Percentiles rank a stretch among this genome's conserved stretches.
These are phyloP conservation scores for Hyles vespertilio DNA, from an alignment of 1,140 invertebrate genomes.

Conservation along the genomic window DNA sequence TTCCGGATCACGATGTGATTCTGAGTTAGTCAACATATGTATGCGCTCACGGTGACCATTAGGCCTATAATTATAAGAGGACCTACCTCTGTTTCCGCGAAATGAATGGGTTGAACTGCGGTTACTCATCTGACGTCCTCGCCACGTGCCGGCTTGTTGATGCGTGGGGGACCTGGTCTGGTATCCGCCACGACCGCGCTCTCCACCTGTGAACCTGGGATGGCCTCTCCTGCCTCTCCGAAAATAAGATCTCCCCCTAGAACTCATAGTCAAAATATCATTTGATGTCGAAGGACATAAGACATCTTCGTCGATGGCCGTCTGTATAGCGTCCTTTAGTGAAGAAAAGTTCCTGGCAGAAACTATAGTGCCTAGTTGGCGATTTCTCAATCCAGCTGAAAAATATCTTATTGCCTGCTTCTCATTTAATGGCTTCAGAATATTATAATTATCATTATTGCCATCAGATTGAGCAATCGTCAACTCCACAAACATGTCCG, in stretches of 20 bases:
- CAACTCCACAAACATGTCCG: background rate
- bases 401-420: slow-evolving; percentile 16
- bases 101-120: background rate
- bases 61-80: background rate
- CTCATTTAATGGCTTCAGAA: slow-evolving; percentile 14
- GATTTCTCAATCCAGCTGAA: slow-evolving; percentile 14
- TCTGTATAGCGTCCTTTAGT: slow-evolving; percentile 17
- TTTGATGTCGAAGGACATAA: slow-evolving; percentile 3
- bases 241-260: background rate
- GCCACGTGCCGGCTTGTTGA: background rate
- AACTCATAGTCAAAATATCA: background rate
- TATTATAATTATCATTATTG: too few relatives aligned
- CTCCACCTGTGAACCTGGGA: background rate
- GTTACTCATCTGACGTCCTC: background rate
- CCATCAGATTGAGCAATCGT: background rate
- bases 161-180: background rate
- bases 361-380: slow-evolving; percentile 12
- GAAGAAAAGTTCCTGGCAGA: slow-evolving; percentile 15
- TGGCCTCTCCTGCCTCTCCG: background rate
- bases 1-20: background rate
- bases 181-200: background rate
- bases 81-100: slow-evolving; percentile 3
- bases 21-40: slow-evolving; percentile 17
- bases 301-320: slow-evolving; percentile 14
- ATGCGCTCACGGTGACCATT: slow-evolving; percentile 4